Evolutionary conservation across 2,113 vertebrate genomes (phyloP), one percentile per base, ranked within the genome.

Genomic region (Pelusios castaneus): DNA sequence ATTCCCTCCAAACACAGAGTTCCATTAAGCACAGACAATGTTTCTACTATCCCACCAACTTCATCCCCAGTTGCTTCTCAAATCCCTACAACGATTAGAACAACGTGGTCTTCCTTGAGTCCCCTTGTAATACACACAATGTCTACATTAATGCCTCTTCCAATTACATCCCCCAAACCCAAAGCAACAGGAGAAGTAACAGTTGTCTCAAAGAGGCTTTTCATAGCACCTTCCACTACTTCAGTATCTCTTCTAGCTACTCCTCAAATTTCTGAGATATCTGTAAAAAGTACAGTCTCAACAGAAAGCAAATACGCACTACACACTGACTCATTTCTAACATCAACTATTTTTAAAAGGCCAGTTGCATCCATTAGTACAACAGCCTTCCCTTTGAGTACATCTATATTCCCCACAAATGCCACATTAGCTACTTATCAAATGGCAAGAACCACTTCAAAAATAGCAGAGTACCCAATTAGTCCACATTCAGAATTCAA

Each of bases 401-500:
- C 21, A 16, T 16, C 85, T 12, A 7, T 63, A 31, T 88, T 92
- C 63, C 81, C 92, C 91, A 56, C 75, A 79, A 96, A 92, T 88
- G 8, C 29, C 27, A 82, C 54, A 19, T 52, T 77, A 89, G 38
- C 38, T 76, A 84, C 80, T 87, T 49, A 73, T 24, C 81, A 80
- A 31, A 85, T 43, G 24, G 22, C 58, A 85, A 89, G 51, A 85
- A 86, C 38, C 1, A 19, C 76, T 89, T 82, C 90, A 88, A 89
- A 91, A 93, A 75, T 81, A 82, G 91, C 21, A 67, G n/a, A 73
- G 4, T 25, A 94, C 43, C 22, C 81, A 80, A 80, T 49, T 58
- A 89, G 45, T 90, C 91, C 76, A 82, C 27, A 22, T 47, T 47
- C 47, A 87, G 91, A 94, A 86, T 13, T 95, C 41, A 94, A 94